Percentiles rank a stretch among this genome's conserved stretches.
Evolutionary conservation across 2,797 vertebrate species (phyloP).

Genomic region (Huso huso): DNA sequence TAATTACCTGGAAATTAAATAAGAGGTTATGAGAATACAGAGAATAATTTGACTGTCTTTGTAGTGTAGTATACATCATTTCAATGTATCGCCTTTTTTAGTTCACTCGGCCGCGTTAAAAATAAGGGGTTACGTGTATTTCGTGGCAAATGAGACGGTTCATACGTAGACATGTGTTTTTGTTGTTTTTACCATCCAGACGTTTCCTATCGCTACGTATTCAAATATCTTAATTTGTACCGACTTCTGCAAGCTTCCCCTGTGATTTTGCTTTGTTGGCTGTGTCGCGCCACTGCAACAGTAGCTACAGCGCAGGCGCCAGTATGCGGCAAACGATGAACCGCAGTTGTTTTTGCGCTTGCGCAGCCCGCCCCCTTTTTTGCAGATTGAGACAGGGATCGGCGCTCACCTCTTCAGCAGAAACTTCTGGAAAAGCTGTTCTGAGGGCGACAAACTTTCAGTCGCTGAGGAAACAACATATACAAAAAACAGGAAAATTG

Average conservation of each 20-base stretch:
- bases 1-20: not conserved
- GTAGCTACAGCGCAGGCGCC: conserved; percentile 50
- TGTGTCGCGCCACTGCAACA: not conserved
- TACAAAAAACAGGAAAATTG: conserved; percentile 14
- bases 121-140: too few relatives aligned
- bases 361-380: conserved; percentile 32
- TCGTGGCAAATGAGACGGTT: too few relatives aligned
- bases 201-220: not conserved
- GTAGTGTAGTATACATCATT: too few relatives aligned
- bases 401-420: conserved; percentile 20
- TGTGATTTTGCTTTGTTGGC: not conserved
- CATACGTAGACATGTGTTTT: too few relatives aligned
- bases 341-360: conserved; percentile 33
- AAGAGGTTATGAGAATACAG: not conserved
- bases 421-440: conserved; percentile 31
- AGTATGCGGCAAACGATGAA: conserved; percentile 50
- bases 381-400: conserved; percentile 26
- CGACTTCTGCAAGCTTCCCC: too few relatives aligned
- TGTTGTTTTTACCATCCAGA: too few relatives aligned
- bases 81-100: too few relatives aligned
- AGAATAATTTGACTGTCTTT: too few relatives aligned
- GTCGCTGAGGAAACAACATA: conserved; percentile 12
- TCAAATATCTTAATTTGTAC: conserved; percentile 7
- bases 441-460: conserved; percentile 11
- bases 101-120: too few relatives aligned